Base-by-base conservation (phyloP, 2,797 vertebrate species). In the Chaenodraco wilsoni region DNA sequence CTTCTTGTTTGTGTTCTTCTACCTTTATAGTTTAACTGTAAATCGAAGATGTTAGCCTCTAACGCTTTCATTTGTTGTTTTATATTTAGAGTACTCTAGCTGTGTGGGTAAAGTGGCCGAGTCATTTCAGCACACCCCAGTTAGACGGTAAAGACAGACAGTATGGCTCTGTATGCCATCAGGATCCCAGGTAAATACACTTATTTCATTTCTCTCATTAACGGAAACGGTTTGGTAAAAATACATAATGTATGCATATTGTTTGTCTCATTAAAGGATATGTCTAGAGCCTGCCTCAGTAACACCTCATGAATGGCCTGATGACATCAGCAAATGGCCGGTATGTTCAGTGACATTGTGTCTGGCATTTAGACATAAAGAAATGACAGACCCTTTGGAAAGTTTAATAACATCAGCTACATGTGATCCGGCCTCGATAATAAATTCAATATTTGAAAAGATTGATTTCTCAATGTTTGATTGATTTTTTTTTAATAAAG, bases 291-390 rank as follows among this genome's bases (percentile, higher is more conserved):
- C 98, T 6, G 98, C 96, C 63, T 99, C 98, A 0, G 96, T 95
- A 79, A 91, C 96, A 5, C 98, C 98, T 0, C 98, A 99, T 0
- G 97, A 98, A 82, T 99, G 98, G 98, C 96, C 98, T 0, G 98
- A 99, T 86, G 97, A 99, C 90, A 99, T 99, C 95, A 99, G 97
- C 86, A 97, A 96, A 81, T 99, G 98, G 98, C 98, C 98, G 63
- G 98, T 99, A 88, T 96, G 97, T 94, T 48, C 50, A 43, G 5
- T 58, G 1, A 56, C 79, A 56, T 3, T 0, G 10, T 2, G 0
- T 56, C 3, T 66, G 17, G 3, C 46, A 14, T 48, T 57, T 19
- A 66, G 3, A 43, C 37, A 21, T 48, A 33, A 23, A 55, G 21
- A 55, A 14, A 19, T 44, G 12, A 19, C 17, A 11, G 17, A 10